Base-by-base conservation (phyloP, 2,888 invertebrate species). In the Gortyna flavago region DNA sequence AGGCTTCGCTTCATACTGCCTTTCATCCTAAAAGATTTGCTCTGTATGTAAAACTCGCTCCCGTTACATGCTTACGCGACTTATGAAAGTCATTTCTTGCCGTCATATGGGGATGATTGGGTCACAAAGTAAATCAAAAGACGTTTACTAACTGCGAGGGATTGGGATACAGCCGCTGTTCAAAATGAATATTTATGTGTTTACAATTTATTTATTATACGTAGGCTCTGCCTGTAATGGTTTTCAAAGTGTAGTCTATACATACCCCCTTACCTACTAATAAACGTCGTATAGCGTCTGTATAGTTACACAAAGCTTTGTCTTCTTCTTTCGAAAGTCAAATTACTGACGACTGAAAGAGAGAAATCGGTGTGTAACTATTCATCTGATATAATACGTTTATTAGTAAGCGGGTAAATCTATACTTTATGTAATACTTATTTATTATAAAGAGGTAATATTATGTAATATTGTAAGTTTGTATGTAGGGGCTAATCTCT, bases 1-100 rank as follows among this genome's bases (percentile, higher is more conserved):
- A 90, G 90, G 87, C 89, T 90, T 86, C 85, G 89, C 76, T 80
- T 82, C 75, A 85, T 83, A 81, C 87, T 81, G 84, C 84, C 86
- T 89, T 85, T 83, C 88, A 86, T 89, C 81, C 84, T 79, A 57
- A 81, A 77, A 85, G 88, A 91, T 91, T 90, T 90, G 88, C 90
- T 91, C 89, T 92, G 91, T 92, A 91, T 92, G 92, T 91, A 90
- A 91, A 90, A 90, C 91, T 92, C 81, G 54, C 77, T 83, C 61
- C 86, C 72, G 79, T 89, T 74, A 81, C 82, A 77, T 80, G 83
- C 88, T 87, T 83, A 81, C 78, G 83, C 83, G 65, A 88, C 83
- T 85, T 88, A 82, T 77, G 79, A 72, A 85, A 88, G 89, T 88
- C 82, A 80, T 88, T 88, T 80, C 80, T 84, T 84, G 78, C 75